Conservation (phyloP, 1,140 invertebrate species). For the Wasmannia auropunctata region DNA sequence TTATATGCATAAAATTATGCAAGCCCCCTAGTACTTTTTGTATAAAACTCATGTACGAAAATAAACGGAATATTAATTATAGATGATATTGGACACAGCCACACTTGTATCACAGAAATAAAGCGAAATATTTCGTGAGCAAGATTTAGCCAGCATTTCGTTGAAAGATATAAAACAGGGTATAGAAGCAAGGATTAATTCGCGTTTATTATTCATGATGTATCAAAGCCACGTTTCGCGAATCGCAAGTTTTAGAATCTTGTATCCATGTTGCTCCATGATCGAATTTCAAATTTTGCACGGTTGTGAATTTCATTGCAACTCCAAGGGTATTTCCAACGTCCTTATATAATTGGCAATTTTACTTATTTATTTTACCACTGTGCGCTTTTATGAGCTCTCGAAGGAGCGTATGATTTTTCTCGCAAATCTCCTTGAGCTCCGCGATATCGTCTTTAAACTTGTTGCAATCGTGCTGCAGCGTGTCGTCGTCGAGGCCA, state of each 20-base stretch:
- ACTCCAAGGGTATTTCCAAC: slow-evolving; percentile 18
- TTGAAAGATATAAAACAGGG: neutral
- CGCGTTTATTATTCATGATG: neutral
- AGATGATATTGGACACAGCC: neutral
- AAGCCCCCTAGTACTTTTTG: neutral
- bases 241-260: neutral
- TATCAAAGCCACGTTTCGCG: neutral
- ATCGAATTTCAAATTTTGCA: neutral
- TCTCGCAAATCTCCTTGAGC: slow-evolving; percentile 77
- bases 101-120: slow-evolving; percentile 2
- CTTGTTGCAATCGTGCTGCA: slow-evolving; percentile 45
- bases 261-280: neutral
- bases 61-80: slow-evolving; percentile 22
- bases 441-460: slow-evolving; percentile 74
- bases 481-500: slow-evolving; percentile 55
- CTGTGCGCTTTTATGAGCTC: slow-evolving; percentile 70
- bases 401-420: slow-evolving; percentile 77
- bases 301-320: neutral
- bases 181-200: neutral
- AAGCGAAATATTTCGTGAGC: neutral
- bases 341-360: neutral
- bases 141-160: neutral
- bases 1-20: neutral
- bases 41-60: slow-evolving; percentile 14
- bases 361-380: slow-evolving; percentile 60